These are phyloP conservation scores for Porites lobata DNA, from an alignment of 92 coral and sea anemone genomes.

Conservation along the genomic window DNA sequence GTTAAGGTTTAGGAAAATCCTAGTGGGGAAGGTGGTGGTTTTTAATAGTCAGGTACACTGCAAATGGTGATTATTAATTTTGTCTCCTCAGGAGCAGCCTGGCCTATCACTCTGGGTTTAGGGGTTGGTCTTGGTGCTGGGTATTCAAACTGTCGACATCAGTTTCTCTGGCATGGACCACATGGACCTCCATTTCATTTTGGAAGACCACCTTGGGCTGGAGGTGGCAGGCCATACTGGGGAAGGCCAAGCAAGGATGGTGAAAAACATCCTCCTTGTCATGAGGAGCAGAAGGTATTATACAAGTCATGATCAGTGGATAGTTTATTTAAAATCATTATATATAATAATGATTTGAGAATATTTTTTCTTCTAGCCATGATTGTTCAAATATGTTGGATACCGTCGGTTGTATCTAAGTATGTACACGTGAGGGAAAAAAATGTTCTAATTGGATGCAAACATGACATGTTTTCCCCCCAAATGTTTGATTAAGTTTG, in stretches of 20 bases:
- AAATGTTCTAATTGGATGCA: no score
- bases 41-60: no score
- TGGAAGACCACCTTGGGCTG: slow-evolving; percentile 39
- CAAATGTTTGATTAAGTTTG: no score
- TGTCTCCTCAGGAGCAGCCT: slow-evolving; percentile 75
- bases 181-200: slow-evolving; percentile 49
- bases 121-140: slow-evolving; percentile 97
- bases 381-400: background rate
- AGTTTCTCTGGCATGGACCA: slow-evolving; percentile 81
- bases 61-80: background rate
- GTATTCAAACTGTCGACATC: slow-evolving; percentile 96
- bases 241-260: slow-evolving; percentile 10
- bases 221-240: slow-evolving; percentile 33
- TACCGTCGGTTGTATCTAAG: background rate
- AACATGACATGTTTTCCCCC: no score
- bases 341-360: no score
- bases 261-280: background rate
- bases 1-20: no score
- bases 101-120: slow-evolving; percentile 95
- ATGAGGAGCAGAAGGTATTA: slow-evolving; percentile 2
- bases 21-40: no score
- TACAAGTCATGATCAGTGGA: no score
- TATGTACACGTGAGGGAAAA: no score
- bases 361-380: background rate
- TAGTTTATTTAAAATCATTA: no score